Base-by-base conservation (phyloP, 2,113 vertebrate species). In the Chaenogobius annularis region DNA sequence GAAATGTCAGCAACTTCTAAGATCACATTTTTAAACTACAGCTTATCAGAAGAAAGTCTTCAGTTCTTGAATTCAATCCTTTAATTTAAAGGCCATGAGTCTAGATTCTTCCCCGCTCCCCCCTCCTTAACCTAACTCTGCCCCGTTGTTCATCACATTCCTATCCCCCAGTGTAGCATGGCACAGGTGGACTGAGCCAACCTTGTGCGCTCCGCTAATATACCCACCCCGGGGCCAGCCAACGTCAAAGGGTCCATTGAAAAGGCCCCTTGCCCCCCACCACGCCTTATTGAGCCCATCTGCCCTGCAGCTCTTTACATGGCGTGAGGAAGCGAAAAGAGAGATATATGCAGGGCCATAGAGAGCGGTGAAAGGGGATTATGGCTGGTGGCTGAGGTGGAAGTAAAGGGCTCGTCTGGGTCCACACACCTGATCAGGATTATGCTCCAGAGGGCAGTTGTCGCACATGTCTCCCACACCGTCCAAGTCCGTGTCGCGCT, bases 401-500 rank as follows among this genome's bases (percentile, higher is more conserved):
- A 86, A 83, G 84, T 65, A 88, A 86, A 83, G 72, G 40, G 58
- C 31, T 15, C 2, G n/a, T n/a, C 50, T 73, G 69, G 35, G 68
- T 81, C 71, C 59, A 87, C 89, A 74, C 90, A 99, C 98, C 96
- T 99, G 98, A 81, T 99, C 96, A 72, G 97, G 97, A 92, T 99
- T 99, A 91, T 99, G 96, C 83, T 96, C 96, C 85, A 99, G 86
- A 44, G 98, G 98, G 75, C 98, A 99, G 89, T 99, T 99, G 87
- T 99, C 98, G 77, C 98, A 99, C 86, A 98, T 97, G 89, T 99
- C 98, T 87, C 98, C 98, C 78, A 98, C 96, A 31, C 98, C 98
- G 58, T 99, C 98, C 81, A 97, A 88, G 70, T 99, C 98, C 1
- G 96, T 96, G 89, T 99, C 98, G 72, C 87, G 95, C 88, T 99